phyloP scores from a whole-genome alignment of 1,140 invertebrate genomes.

The Trichomalopsis sarcophagae region DNA sequence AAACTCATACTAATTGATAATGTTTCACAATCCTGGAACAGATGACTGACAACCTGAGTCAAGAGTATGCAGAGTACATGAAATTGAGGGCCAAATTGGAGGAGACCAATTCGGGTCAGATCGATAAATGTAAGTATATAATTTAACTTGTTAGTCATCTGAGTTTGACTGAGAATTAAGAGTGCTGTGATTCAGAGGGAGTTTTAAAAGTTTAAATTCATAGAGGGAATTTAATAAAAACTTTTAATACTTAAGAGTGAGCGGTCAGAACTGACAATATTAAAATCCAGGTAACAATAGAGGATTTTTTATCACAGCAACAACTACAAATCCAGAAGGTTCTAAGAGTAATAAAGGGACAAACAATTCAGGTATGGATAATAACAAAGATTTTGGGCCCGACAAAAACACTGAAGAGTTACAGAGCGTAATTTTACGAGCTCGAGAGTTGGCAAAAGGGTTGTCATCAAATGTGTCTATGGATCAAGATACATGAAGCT shows the following conservation, averaged over 20 bases:
- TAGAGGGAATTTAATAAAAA: too few species aligned
- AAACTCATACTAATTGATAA: slow-evolving; percentile 55
- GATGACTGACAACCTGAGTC: slow-evolving; percentile 52
- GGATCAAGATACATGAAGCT: too few species aligned
- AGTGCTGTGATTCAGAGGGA: slow-evolving; percentile 41
- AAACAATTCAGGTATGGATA: too few species aligned
- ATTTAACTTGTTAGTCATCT: slow-evolving; percentile 24
- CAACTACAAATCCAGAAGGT: slow-evolving; percentile 36
- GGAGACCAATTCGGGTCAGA: too few species aligned
- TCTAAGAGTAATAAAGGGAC: slow-evolving; percentile 45
- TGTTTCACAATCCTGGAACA: slow-evolving; percentile 56
- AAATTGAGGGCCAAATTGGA: slow-evolving; percentile 44
- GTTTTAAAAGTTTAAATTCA: too few species aligned
- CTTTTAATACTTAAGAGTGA: not conserved
- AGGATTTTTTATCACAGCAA: slow-evolving; percentile 52
- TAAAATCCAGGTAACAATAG: slow-evolving; percentile 56
- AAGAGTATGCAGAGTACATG: slow-evolving; percentile 57
- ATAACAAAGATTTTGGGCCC: too few species aligned
- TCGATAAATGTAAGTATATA: slow-evolving; percentile 9
- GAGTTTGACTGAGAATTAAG: slow-evolving; percentile 49
- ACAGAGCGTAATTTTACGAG: slow-evolving; percentile 16
- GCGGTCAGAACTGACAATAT: slow-evolving; percentile 55
- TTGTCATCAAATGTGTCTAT: too few species aligned
- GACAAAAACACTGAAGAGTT: too few species aligned
- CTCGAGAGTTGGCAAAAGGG: too few species aligned